Conservation (phyloP, 2,888 invertebrate genomes). For the Poecilus cupreus region DNA sequence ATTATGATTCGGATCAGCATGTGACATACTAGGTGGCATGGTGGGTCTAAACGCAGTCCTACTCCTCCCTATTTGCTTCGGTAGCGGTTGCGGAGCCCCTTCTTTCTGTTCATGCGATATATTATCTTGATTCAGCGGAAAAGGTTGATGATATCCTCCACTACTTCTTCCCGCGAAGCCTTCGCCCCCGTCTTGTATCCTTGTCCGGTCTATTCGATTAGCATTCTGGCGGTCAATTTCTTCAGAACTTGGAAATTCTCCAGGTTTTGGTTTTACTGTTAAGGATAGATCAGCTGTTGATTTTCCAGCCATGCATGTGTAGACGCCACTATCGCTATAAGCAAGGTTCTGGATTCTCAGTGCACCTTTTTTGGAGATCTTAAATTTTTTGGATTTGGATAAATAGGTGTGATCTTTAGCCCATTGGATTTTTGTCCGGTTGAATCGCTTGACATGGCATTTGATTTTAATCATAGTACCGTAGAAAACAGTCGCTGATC, state of each 20-base stretch:
- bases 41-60: conserved; percentile 68
- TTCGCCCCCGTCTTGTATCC: conserved; percentile 41
- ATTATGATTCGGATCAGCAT: conserved; percentile 36
- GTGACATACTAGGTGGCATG: conserved; percentile 65
- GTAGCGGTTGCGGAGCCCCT: conserved; percentile 67
- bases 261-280: conserved; percentile 86
- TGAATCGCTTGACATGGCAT: conserved; percentile 91
- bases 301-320: conserved; percentile 89
- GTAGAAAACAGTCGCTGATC: conserved; percentile 91
- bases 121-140: conserved; percentile 75
- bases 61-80: conserved; percentile 66
- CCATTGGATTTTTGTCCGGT: conserved; percentile 91
- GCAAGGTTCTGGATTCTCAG: conserved; percentile 88
- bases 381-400: conserved; percentile 86
- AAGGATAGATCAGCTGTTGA: conserved; percentile 88
- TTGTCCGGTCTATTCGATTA: conserved; percentile 63
- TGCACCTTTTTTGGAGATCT: conserved; percentile 93
- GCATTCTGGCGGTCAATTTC: conserved; percentile 80
- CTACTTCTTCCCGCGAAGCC: conserved; percentile 68
- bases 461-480: conserved; percentile 95
- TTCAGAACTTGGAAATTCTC: conserved; percentile 86
- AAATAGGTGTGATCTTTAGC: conserved; percentile 88
- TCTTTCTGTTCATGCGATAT: conserved; percentile 81
- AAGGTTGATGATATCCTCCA: conserved; percentile 74
- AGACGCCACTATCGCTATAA: conserved; percentile 88